These are phyloP conservation scores for Zoanthus solanderi DNA, from an alignment of 92 coral and sea anemone species.

Conservation along the genomic window DNA sequence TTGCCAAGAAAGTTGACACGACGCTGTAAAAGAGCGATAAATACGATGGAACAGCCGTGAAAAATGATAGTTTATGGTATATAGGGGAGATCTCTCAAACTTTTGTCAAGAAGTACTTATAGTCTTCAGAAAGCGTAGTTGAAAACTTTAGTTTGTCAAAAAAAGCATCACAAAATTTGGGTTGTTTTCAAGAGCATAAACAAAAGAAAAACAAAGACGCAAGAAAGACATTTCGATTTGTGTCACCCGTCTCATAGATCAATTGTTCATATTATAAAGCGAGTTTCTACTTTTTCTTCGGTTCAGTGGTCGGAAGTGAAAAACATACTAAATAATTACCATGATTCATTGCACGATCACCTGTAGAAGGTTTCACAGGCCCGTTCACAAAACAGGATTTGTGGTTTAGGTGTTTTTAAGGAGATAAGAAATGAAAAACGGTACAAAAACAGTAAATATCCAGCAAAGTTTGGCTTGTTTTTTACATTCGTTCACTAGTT, in stretches of 20 bases:
- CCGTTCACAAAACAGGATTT: not conserved
- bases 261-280: constrained; percentile 9
- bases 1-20: constrained; percentile 10
- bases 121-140: not conserved
- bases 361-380: not conserved
- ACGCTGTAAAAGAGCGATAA: constrained; percentile 26
- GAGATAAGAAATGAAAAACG: too few relatives aligned
- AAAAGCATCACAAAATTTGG: not conserved
- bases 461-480: too few relatives aligned
- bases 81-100: constrained; percentile 34
- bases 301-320: constrained; percentile 16
- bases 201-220: constrained; percentile 37
- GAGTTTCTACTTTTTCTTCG: constrained; percentile 46
- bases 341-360: constrained; percentile 30
- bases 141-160: not conserved
- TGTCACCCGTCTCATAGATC: constrained; percentile 20
- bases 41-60: constrained; percentile 13
- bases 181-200: not conserved
- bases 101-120: not conserved
- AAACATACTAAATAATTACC: not conserved
- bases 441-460: not conserved
- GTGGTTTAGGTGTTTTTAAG: not conserved
- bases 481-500: not conserved
- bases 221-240: constrained; percentile 22
- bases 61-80: constrained; percentile 35